These are phyloP conservation scores for Crotalus tigris DNA, from an alignment of 2,113 vertebrate genomes.

Conservation along the genomic window DNA sequence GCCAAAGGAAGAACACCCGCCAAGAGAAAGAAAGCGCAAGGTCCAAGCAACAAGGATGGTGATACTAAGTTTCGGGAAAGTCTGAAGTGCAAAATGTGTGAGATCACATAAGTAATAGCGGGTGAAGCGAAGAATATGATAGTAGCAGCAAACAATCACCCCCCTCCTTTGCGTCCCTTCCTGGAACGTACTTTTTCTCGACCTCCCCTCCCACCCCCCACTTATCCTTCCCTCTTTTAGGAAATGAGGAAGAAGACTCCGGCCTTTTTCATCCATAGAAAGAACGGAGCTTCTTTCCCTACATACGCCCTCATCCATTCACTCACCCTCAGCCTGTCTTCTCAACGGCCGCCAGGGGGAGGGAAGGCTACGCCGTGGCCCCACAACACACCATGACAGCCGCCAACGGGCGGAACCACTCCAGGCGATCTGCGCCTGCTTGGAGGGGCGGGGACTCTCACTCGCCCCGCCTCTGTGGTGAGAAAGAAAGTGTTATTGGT, in stretches of 20 bases:
- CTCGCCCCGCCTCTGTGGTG: not conserved
- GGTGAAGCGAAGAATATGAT: too few species aligned
- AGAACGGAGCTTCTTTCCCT: not conserved
- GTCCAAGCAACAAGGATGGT: not conserved
- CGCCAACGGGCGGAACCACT: not conserved
- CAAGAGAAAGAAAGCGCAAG: not conserved
- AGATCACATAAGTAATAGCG: not conserved
- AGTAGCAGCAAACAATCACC: not conserved
- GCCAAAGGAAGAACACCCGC: too few species aligned
- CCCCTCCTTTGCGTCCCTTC: not conserved
- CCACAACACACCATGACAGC: not conserved
- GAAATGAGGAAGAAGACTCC: not conserved
- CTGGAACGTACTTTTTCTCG: not conserved
- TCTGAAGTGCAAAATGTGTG: not conserved
- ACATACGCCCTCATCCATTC: slow-evolving; percentile 30
- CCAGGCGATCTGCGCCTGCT: not conserved
- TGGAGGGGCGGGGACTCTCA: not conserved
- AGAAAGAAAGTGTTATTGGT: not conserved
- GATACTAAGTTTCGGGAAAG: not conserved
- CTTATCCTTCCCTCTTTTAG: not conserved
- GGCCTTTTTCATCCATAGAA: not conserved
- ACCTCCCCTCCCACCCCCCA: not conserved
- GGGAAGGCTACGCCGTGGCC: not conserved
- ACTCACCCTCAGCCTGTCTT: slow-evolving; percentile 36
- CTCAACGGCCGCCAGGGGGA: slow-evolving; percentile 42